Base-by-base conservation (phyloP, 2,888 invertebrate species). In the Dasypogon diadema region DNA sequence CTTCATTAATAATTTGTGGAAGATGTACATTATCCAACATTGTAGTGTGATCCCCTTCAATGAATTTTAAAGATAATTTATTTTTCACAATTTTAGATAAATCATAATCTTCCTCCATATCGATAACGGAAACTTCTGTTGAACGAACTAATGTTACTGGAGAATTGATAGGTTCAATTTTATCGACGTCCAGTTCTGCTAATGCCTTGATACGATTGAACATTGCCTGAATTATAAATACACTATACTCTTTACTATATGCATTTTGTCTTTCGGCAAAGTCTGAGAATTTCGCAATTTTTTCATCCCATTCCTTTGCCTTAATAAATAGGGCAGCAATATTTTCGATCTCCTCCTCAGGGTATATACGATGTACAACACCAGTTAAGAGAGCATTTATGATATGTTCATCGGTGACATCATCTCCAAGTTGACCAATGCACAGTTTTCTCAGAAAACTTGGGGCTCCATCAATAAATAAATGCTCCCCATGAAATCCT, bases 391-490 rank as follows among this genome's bases (percentile, higher is more conserved):
- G 77, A 56, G 84, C 75, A 74, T 83, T 81, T 70, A 85, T 83
- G 5, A 86, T 77, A 68, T 83, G 81, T 18, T 81, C 81, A 37
- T 86, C 85, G 0, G 79, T 76, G 75, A 81, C 82, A 12, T 80
- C 46, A 2, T 81, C 78, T 16, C 81, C 82, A 16, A 86, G 76
- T 48, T 84, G 83, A 2, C 83, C 82, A 6, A 81, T 77, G 0
- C 83, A 81, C 16, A 85, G 75, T 77, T 87, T 86, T 81, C 90
- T 89, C 16, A 94, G 86, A 81, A 91, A 90, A 37, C 91, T 89
- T 0, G 94, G 95, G 0, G 93, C 89, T 12, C 97, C 96, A 83
- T 98, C 98, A 60, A 98, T 88, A 12, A 95, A 89, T 80, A 92
- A 87, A 1, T 94, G 80, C 51, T 88, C 87, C 2, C 93, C 93